Base-by-base conservation (phyloP, 1,140 invertebrate genomes). In the Pseudomyrmex flavicornis region DNA sequence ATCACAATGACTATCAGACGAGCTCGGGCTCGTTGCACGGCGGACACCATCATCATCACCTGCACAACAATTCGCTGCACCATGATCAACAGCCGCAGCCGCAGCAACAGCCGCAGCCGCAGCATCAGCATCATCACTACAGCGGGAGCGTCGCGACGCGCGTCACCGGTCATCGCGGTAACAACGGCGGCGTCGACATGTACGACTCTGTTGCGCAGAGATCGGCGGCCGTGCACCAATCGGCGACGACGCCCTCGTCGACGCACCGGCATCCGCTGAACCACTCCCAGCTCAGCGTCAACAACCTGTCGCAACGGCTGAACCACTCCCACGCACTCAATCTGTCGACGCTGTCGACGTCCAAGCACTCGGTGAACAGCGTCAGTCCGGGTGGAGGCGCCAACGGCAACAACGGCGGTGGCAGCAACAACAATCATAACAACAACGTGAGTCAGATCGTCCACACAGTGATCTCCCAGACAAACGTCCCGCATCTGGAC, bases 361-460 rank as follows among this genome's bases (percentile, higher is more conserved):
- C 96, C 1, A 97, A 97, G 91, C 97, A 97, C 88, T 97, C 96
- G 15, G 95, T 97, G n/a, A 96, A 96, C 54, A 96, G 96, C 46
- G 95, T 95, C 4, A 93, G 94, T 89, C 87, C 91, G 82, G 84
- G 90, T 8, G 74, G 89, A 61, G 73, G 89, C 13, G 82, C 77
- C n/a, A 80, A 61, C 79, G 89, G 90, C 1, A 89, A 92, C 2
- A 74, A 83, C 54, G 73, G 69, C 52, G 77, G 69, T 56, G 82
- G 58, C 70, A 85, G 66, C 52, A 87, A 62, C 46, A 88, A 85
- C 22, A 89, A 83, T 48, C 87, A 50, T 76, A 87, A 54, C 83
- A 84, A 65, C 83, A 90, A 44, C 84, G 35, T 46, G n/a, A 85
- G 50, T 10, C 61, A 84, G 2, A n/a, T 86, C 10, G 73, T 73